Evolutionary conservation across 2,113 vertebrate species (phyloP).

Genomic region (Antechinus stuartii): DNA sequence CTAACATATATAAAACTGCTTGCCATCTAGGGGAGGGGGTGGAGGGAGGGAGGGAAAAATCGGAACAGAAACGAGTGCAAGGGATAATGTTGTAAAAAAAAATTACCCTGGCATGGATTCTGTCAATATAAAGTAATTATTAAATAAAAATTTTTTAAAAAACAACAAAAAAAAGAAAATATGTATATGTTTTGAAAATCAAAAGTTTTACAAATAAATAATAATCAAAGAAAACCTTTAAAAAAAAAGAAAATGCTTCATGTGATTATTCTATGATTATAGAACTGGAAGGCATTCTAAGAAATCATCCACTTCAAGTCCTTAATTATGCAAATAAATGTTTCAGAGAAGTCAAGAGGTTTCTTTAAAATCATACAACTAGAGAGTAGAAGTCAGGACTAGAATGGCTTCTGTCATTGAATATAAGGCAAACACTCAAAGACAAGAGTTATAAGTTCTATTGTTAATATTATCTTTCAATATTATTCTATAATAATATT

Average conservation of each 20-base stretch:
- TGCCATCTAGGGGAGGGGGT: too few relatives aligned
- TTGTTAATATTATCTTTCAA: neutral
- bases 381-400: neutral
- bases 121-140: too few relatives aligned
- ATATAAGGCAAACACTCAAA: neutral
- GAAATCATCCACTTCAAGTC: neutral
- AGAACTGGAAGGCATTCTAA: neutral
- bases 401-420: neutral
- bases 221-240: too few relatives aligned
- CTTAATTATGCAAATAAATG: neutral
- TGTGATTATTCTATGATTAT: constrained; percentile 1
- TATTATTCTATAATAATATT: neutral
- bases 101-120: too few relatives aligned
- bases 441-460: neutral
- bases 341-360: neutral
- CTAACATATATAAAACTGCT: too few relatives aligned
- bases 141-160: too few relatives aligned
- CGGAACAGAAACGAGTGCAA: too few relatives aligned
- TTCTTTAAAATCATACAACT: neutral
- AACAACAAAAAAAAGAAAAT: too few relatives aligned
- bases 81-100: too few relatives aligned
- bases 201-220: too few relatives aligned
- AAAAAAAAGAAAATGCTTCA: neutral
- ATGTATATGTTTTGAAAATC: too few relatives aligned
- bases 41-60: too few relatives aligned